Conservation (phyloP, 1,140 invertebrate genomes). For the Apis laboriosa region DNA sequence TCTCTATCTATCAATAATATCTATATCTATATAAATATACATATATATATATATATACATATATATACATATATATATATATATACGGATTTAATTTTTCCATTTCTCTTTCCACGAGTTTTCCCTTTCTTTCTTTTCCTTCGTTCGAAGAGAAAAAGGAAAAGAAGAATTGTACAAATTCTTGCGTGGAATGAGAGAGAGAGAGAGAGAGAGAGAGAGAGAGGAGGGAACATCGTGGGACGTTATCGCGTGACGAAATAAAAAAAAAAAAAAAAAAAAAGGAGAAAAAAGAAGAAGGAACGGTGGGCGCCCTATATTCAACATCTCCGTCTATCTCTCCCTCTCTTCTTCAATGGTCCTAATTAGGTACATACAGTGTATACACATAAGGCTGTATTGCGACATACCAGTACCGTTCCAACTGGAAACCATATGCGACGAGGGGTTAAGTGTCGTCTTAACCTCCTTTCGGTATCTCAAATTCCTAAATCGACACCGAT, state of each 20-base stretch:
- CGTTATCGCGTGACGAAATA: slow-evolving; percentile 27
- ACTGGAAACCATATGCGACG: slow-evolving; percentile 53
- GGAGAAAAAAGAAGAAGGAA: background rate
- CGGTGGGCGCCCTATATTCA: slow-evolving; percentile 37
- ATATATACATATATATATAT: too few relatives aligned
- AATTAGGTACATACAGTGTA: slow-evolving; percentile 54
- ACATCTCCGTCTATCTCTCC: slow-evolving; percentile 35
- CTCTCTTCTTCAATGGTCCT: slow-evolving; percentile 55
- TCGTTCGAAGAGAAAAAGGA: too few relatives aligned
- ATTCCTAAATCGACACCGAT: slow-evolving; percentile 40
- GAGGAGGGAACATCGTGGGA: background rate
- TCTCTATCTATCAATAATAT: too few relatives aligned
- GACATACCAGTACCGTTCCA: slow-evolving; percentile 53
- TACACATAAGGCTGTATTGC: slow-evolving; percentile 47
- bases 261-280: slow-evolving; percentile 4
- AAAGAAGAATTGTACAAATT: background rate
- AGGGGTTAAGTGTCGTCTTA: slow-evolving; percentile 58
- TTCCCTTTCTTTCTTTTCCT: background rate
- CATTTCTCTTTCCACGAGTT: slow-evolving; percentile 11
- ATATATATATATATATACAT: too few relatives aligned
- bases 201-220: background rate
- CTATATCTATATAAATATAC: too few relatives aligned
- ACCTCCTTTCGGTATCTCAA: slow-evolving; percentile 50
- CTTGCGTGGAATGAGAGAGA: too few relatives aligned
- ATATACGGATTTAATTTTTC: too few relatives aligned